Conservation (phyloP, 2,888 invertebrate genomes). For the Machimus atricapillus region DNA sequence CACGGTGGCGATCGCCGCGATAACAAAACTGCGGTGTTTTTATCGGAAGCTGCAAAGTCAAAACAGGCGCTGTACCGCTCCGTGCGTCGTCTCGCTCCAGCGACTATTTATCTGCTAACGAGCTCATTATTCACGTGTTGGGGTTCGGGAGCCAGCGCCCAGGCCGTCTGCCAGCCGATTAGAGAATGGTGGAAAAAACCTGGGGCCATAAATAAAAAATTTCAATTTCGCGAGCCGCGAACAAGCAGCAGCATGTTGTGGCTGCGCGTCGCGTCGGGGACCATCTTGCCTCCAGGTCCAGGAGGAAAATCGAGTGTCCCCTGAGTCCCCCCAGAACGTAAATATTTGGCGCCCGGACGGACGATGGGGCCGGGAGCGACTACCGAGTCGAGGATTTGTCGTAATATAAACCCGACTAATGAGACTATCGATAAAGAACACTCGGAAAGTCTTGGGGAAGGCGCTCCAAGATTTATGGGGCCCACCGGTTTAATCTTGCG, state of each 20-base stretch:
- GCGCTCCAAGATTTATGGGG: conserved; percentile 16
- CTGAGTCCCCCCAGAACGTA: neutral
- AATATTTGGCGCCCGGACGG: conserved; percentile 11
- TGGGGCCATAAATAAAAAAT: conserved; percentile 19
- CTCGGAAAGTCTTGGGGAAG: neutral
- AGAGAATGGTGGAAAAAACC: neutral
- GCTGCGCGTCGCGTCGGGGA: neutral
- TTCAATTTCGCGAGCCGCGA: conserved; percentile 1
- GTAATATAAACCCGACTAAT: conserved; percentile 6
- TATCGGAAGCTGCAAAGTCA: neutral
- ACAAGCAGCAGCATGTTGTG: neutral
- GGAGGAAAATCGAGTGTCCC: neutral
- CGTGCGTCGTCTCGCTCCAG: neutral
- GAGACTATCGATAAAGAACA: conserved; percentile 10
- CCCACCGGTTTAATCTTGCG: conserved; percentile 8
- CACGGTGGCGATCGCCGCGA: neutral
- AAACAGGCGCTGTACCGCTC: neutral
- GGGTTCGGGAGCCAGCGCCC: conserved; percentile 13
- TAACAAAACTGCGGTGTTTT: neutral
- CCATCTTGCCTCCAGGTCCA: neutral
- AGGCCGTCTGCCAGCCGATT: neutral
- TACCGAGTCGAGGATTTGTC: neutral
- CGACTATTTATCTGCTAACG: conserved; percentile 2
- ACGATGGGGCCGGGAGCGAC: neutral
- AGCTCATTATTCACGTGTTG: conserved; percentile 24